Evolutionary conservation across 2,888 invertebrate species (phyloP).

Genomic region (Eupithecia abbreviata): DNA sequence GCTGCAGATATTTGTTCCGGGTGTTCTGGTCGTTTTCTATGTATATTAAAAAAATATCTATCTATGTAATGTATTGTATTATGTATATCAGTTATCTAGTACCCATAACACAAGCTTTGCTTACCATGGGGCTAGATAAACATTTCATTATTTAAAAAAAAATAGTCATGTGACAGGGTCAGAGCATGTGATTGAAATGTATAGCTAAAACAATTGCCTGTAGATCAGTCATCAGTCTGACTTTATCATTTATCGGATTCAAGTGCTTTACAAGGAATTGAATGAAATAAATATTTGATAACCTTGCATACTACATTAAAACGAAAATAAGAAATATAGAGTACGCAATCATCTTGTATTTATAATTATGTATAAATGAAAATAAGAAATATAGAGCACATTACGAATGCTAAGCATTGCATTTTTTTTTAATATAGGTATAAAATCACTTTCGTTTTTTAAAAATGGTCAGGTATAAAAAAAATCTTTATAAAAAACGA

Average conservation of each 20-base stretch:
- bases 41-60: too few species aligned
- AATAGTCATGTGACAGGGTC: conserved; percentile 37
- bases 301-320: not conserved
- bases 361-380: not conserved
- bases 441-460: too few species aligned
- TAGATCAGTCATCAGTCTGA: conserved; percentile 38
- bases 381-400: not conserved
- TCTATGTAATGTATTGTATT: too few species aligned
- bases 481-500: too few species aligned
- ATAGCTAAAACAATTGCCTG: conserved; percentile 5
- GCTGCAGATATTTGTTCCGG: too few species aligned
- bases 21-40: too few species aligned
- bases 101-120: too few species aligned
- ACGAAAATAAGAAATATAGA: not conserved
- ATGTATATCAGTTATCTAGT: too few species aligned
- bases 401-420: too few species aligned
- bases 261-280: conserved; percentile 34
- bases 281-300: not conserved
- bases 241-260: conserved; percentile 39
- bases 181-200: conserved; percentile 35
- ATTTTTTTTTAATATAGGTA: too few species aligned
- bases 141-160: not conserved
- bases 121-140: too few species aligned
- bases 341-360: not conserved
- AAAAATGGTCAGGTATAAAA: too few species aligned